Percentiles rank a stretch among this genome's conserved stretches.
Evolutionary conservation across 2,113 vertebrate species (phyloP).

Genomic region (Macrotus californicus): DNA sequence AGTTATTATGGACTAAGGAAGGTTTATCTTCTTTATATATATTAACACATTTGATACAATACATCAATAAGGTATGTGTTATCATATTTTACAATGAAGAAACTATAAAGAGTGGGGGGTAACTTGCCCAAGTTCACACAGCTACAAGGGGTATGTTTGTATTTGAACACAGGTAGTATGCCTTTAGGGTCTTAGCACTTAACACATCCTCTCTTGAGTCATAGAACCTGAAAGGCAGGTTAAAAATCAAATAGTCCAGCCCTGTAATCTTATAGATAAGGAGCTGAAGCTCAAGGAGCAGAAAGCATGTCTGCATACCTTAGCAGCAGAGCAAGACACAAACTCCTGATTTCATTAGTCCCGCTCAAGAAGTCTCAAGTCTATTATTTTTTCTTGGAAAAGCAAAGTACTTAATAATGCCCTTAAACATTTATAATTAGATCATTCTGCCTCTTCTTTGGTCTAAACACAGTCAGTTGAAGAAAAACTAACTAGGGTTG

Average conservation of each 20-base stretch:
- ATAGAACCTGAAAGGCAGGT: background rate
- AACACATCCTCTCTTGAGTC: background rate
- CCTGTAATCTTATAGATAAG: background rate
- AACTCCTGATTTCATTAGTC: background rate
- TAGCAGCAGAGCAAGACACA: background rate
- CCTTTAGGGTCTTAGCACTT: background rate
- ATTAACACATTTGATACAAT: background rate
- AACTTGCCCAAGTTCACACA: background rate
- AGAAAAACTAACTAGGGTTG: slow-evolving; percentile 36
- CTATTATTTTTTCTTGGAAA: background rate
- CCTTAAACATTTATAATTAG: slow-evolving; percentile 42
- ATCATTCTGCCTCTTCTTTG: slow-evolving; percentile 37
- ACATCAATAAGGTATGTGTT: background rate
- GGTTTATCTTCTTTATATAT: background rate
- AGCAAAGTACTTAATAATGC: slow-evolving; percentile 10
- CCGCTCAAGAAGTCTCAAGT: background rate
- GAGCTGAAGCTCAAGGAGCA: background rate
- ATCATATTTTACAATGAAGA: background rate
- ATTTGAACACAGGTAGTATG: background rate
- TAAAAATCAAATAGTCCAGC: background rate
- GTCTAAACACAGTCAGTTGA: slow-evolving; percentile 37
- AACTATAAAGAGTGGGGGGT: background rate
- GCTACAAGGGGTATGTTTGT: background rate
- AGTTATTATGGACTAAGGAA: background rate
- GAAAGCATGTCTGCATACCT: background rate